phyloP scores from a whole-genome alignment of 1,140 invertebrate species.

The Papilio polytes region DNA sequence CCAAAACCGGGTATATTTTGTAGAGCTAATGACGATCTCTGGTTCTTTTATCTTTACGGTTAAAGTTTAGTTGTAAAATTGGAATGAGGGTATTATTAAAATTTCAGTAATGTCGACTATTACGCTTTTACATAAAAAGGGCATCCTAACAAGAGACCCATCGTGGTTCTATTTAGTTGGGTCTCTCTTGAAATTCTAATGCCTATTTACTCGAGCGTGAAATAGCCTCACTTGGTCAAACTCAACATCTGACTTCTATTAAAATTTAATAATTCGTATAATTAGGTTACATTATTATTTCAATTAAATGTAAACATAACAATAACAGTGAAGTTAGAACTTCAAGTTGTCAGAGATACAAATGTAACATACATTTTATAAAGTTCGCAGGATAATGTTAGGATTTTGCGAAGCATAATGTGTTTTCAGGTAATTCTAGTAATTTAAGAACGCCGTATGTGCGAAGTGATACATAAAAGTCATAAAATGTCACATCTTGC shows the following conservation, averaged over 20 bases:
- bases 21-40: constrained; percentile 13
- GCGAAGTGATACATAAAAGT: neutral
- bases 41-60: constrained; percentile 31
- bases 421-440: neutral
- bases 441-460: too few relatives aligned
- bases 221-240: neutral
- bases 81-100: constrained; percentile 35
- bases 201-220: neutral
- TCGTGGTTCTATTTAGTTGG: neutral
- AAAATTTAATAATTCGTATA: neutral
- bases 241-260: neutral
- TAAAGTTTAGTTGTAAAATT: constrained; percentile 32
- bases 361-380: too few relatives aligned
- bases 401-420: neutral
- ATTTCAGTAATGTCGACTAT: constrained; percentile 30
- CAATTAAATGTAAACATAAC: too few relatives aligned
- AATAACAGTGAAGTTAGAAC: too few relatives aligned
- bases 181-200: neutral
- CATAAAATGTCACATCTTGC: neutral
- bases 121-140: constrained; percentile 31
- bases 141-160: constrained; percentile 14
- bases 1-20: constrained; percentile 1
- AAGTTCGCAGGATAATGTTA: neutral
- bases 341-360: too few relatives aligned
- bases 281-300: too few relatives aligned